Evolutionary conservation across 2,797 vertebrate genomes (phyloP), one percentile per base, ranked within the genome.

Genomic region (Acanthornis magna): DNA sequence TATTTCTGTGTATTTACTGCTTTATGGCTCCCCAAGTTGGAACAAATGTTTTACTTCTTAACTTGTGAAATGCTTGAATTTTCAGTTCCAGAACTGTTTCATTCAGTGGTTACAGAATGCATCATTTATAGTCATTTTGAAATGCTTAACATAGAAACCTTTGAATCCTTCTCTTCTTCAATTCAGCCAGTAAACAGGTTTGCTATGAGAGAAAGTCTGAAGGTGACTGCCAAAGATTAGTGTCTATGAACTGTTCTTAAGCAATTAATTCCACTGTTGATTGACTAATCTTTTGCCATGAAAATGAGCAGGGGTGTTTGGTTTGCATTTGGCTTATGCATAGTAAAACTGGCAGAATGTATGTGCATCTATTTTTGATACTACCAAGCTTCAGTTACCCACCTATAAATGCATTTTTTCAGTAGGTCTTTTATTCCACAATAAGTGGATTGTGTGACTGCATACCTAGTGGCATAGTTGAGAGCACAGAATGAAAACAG

Each of bases 251-350:
- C 67, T 91, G 53, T 85, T 91, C 82, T 90, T 94, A 83, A 89
- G 67, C 79, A 90, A 89, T 92, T 94, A 95, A 86, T 92, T 91
- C 58, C 91, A 42, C 71, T 82, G 23, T 47, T 95, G 85, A 70
- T 83, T 63, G 74, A 79, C 53, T 94, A 71, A 40, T 2, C 6
- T 85, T 95, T 90, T 86, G 16, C 57, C 16, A 5, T 79, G 80
- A 90, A 47, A 88, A 22, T 68, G 62, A 91, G 40, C 85, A 63
- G 55, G 27, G 3, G 11, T 67, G 53, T 83, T 75, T 51, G 34
- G 55, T 85, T 89, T 80, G 57, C 9, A 7, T 84, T 94, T 93
- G 60, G 68, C n/a, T 87, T 92, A 79, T 38, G 27, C 29, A 10
- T 50, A 61, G 55, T 29, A 86, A 85, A 87, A 63, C 40, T 90